Conservation (phyloP, 2,113 vertebrate genomes). For the Hystrix cristata region DNA sequence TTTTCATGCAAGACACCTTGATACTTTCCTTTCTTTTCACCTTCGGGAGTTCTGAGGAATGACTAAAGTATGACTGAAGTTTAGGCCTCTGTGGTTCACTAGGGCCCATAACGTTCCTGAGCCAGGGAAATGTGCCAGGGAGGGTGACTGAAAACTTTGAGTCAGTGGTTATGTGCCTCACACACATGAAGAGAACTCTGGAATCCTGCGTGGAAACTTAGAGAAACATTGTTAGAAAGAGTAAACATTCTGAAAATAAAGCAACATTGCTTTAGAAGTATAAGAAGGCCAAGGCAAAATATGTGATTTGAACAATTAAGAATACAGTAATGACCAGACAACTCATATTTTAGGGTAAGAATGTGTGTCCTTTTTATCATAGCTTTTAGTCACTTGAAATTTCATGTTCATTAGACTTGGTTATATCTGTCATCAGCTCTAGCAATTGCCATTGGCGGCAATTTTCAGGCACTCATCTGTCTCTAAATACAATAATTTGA, state of each 20-base stretch:
- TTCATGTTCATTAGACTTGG: not conserved
- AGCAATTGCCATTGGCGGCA: not conserved
- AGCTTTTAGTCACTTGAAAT: not conserved
- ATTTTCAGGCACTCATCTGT: not conserved
- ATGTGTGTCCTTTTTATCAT: not conserved
- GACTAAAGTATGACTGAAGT: not conserved
- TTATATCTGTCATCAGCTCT: not conserved
- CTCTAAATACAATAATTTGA: conserved; percentile 49
- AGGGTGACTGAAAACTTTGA: not conserved
- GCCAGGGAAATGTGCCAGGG: not conserved
- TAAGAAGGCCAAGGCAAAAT: conserved; percentile 12
- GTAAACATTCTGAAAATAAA: conserved; percentile 9
- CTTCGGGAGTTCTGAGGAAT: not conserved
- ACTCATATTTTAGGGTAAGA: not conserved
- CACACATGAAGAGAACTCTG: not conserved
- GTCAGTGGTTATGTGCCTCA: not conserved
- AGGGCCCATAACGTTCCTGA: not conserved
- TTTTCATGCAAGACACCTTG: not conserved
- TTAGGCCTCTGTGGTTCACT: not conserved
- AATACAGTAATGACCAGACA: not conserved
- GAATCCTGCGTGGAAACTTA: not conserved
- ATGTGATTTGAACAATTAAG: not conserved
- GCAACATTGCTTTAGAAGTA: not conserved
- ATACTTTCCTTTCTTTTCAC: not conserved
- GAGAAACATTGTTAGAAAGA: not conserved